phyloP scores from a whole-genome alignment of 2,888 invertebrate species.

The Dilophus febrilis region DNA sequence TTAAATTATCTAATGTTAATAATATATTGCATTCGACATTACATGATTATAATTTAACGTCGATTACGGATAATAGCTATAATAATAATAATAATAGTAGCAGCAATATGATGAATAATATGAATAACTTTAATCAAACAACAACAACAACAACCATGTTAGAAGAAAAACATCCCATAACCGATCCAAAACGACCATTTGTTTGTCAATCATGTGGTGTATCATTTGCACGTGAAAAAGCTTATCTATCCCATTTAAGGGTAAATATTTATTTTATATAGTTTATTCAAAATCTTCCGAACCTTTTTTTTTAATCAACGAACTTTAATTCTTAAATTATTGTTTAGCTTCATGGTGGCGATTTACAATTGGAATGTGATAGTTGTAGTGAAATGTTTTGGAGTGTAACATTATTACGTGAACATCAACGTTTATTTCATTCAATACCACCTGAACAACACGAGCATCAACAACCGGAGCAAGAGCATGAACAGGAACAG shows the following conservation, averaged over 20 bases:
- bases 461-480: too few relatives aligned
- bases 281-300: too few relatives aligned
- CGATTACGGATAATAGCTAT: too few relatives aligned
- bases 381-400: constrained; percentile 71
- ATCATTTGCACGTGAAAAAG: constrained; percentile 67
- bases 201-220: constrained; percentile 62
- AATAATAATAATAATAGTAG: too few relatives aligned
- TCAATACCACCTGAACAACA: too few relatives aligned
- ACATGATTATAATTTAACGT: too few relatives aligned
- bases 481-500: too few relatives aligned
- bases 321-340: too few relatives aligned
- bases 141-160: not conserved
- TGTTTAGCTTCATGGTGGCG: constrained; percentile 52
- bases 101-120: constrained; percentile 1
- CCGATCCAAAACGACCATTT: constrained; percentile 59
- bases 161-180: constrained; percentile 15
- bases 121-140: constrained; percentile 2
- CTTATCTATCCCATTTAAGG: constrained; percentile 56
- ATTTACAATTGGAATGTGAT: constrained; percentile 62
- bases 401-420: constrained; percentile 40
- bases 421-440: constrained; percentile 43
- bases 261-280: constrained; percentile 21
- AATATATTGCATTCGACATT: too few relatives aligned
- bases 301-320: too few relatives aligned
- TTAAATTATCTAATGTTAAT: too few relatives aligned